Evolutionary conservation across 2,797 vertebrate species (phyloP).

Genomic region (Sebastes nivosus): DNA sequence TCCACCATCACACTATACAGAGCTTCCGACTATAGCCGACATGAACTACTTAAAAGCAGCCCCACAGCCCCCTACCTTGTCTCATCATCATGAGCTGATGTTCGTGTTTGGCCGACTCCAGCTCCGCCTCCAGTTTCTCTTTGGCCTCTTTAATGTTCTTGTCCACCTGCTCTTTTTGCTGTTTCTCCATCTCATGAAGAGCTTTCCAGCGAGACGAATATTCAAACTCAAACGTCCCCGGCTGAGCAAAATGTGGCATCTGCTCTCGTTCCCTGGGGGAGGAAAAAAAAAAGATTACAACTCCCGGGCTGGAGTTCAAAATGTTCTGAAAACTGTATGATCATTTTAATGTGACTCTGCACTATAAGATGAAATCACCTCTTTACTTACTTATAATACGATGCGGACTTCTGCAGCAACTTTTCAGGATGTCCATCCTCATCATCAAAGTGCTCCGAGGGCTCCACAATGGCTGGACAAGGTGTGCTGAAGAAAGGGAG

Average conservation of each 20-base stretch:
- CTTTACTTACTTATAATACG: constrained; percentile 91
- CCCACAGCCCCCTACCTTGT: constrained; percentile 84
- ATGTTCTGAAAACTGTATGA: background rate
- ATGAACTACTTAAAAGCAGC: background rate
- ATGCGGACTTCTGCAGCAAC: constrained; percentile 90
- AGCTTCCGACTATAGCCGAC: background rate
- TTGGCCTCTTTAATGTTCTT: constrained; percentile 95
- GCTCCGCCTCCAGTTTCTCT: constrained; percentile 96
- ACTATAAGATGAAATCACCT: background rate
- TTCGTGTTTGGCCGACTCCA: constrained; percentile 97
- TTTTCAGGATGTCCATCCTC: constrained; percentile 97
- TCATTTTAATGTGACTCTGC: background rate
- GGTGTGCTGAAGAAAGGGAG: constrained; percentile 84
- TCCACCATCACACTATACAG: background rate
- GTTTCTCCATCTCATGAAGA: constrained; percentile 97
- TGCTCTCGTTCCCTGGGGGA: constrained; percentile 90
- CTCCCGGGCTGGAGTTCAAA: background rate
- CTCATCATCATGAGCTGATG: constrained; percentile 99
- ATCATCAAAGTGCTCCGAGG: constrained; percentile 94
- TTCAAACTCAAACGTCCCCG: constrained; percentile 98
- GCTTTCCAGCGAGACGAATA: constrained; percentile 98
- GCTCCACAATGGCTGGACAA: constrained; percentile 95
- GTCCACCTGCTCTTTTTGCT: constrained; percentile 95
- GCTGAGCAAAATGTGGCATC: constrained; percentile 93
- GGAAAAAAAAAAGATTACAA: background rate